Percentiles rank a stretch among this genome's conserved stretches.
These are phyloP conservation scores for Peribatodes rhomboidaria DNA, from an alignment of 2,888 invertebrate genomes.

Conservation along the genomic window DNA sequence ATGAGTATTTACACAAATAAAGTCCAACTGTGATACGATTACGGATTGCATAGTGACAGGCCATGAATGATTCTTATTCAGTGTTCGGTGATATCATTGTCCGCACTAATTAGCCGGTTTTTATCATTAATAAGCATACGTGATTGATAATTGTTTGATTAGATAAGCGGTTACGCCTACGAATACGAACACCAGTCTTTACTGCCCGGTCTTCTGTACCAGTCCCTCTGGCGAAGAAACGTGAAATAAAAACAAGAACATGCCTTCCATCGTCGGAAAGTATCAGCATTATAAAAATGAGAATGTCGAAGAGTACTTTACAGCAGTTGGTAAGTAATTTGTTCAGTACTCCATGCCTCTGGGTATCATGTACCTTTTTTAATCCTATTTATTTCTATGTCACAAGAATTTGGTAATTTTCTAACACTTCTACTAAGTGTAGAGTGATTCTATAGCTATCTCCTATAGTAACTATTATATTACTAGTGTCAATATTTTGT, in stretches of 20 bases:
- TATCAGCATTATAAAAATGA: slow-evolving; percentile 89
- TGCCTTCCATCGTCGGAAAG: slow-evolving; percentile 87
- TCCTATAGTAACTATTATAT: too few species aligned
- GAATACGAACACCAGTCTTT: slow-evolving; percentile 8
- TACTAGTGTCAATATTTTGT: too few species aligned
- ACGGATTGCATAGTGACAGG: slow-evolving; percentile 18
- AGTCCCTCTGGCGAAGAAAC: slow-evolving; percentile 2
- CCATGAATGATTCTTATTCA: neutral
- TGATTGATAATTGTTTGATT: slow-evolving; percentile 48
- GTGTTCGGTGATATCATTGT: slow-evolving; percentile 15
- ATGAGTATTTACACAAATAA: neutral
- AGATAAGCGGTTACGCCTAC: slow-evolving; percentile 29
- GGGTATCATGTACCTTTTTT: neutral
- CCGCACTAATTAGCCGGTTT: slow-evolving; percentile 34
- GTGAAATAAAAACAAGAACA: slow-evolving; percentile 54
- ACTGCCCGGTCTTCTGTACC: slow-evolving; percentile 8
- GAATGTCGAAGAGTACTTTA: slow-evolving; percentile 88
- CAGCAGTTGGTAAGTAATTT: slow-evolving; percentile 84
- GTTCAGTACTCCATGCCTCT: neutral
- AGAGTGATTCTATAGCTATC: too few species aligned
- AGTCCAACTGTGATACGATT: too few species aligned
- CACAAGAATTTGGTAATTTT: too few species aligned
- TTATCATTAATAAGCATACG: slow-evolving; percentile 38
- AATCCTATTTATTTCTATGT: neutral
- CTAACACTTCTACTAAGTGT: too few species aligned